Conservation (phyloP, 37 sponge, comb jelly and placozoan species). For the Amphimedon queenslandica region DNA sequence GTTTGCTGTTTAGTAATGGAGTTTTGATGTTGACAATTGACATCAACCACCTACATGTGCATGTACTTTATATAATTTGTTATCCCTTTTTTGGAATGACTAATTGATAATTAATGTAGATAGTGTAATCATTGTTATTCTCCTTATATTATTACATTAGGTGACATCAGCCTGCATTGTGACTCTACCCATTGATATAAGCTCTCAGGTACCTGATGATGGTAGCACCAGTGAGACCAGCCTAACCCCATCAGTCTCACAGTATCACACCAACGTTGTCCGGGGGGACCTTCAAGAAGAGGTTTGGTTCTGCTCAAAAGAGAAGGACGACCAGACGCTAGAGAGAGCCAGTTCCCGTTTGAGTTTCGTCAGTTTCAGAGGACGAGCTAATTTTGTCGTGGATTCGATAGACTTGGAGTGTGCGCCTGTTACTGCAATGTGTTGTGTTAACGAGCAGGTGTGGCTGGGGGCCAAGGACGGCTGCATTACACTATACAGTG, state of each 20-base stretch:
- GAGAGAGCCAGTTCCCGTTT: neutral
- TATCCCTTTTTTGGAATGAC: too few relatives aligned
- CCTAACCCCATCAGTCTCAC: neutral
- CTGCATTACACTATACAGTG: constrained; percentile 41
- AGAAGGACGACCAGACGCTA: neutral
- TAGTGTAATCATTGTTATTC: too few relatives aligned
- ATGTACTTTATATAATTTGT: too few relatives aligned
- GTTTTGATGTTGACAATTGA: too few relatives aligned
- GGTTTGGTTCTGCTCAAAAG: constrained; percentile 49
- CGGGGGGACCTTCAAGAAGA: constrained; percentile 73
- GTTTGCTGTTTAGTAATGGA: too few relatives aligned
- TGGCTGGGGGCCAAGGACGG: constrained; percentile 79
- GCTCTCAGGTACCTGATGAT: constrained; percentile 1
- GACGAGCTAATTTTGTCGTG: constrained; percentile 34
- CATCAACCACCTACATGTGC: too few relatives aligned
- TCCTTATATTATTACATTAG: neutral
- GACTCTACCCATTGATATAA: constrained; percentile 45
- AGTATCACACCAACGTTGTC: constrained; percentile 33
- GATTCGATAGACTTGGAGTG: constrained; percentile 4
- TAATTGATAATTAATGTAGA: too few relatives aligned
- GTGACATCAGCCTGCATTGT: constrained; percentile 51
- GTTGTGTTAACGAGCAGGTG: constrained; percentile 58
- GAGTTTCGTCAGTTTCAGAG: constrained; percentile 63
- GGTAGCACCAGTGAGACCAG: neutral
- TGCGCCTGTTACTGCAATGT: constrained; percentile 59